A percentile compares a stretch with the other conserved stretches of the same genome.
Conservation (phyloP, 1,140 invertebrate genomes). For the Whitmania pigra region DNA sequence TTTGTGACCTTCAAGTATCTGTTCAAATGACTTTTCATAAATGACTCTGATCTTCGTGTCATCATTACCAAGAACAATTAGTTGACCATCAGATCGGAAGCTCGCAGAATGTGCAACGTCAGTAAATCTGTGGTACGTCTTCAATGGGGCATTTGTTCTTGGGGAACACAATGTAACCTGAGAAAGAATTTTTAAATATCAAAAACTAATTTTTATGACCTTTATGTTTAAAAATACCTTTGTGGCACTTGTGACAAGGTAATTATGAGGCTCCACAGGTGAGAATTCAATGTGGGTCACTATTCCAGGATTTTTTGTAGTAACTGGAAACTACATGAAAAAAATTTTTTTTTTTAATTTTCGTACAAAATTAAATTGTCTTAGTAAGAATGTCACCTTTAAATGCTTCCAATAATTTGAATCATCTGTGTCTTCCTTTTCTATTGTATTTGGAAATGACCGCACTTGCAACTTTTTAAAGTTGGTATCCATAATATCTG, state of each 20-base stretch:
- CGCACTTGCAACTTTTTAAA: conserved; percentile 10
- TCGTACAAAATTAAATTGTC: not conserved
- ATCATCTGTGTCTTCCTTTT: not conserved
- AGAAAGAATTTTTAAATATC: conserved; percentile 4
- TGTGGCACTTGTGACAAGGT: conserved; percentile 78
- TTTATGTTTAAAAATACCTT: conserved; percentile 48
- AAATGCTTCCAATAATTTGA: conserved; percentile 4
- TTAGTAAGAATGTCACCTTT: not conserved
- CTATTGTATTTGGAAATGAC: not conserved
- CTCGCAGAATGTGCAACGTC: conserved; percentile 70
- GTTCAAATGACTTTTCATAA: conserved; percentile 59
- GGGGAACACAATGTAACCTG: conserved; percentile 75
- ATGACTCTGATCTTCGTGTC: conserved; percentile 75
- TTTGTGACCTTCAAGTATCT: conserved; percentile 57
- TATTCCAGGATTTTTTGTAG: conserved; percentile 78
- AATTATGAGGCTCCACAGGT: conserved; percentile 68
- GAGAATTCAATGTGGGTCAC: conserved; percentile 83
- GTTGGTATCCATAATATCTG: not conserved
- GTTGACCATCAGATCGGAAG: conserved; percentile 67
- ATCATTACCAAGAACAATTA: conserved; percentile 72
- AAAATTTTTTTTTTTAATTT: not conserved
- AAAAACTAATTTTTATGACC: conserved; percentile 12
- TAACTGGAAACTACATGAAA: conserved; percentile 59
- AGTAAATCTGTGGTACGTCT: conserved; percentile 72
- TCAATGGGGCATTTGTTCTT: conserved; percentile 65